Evolutionary conservation across 2,888 invertebrate species (phyloP).

Genomic region (Xylophagus ater): DNA sequence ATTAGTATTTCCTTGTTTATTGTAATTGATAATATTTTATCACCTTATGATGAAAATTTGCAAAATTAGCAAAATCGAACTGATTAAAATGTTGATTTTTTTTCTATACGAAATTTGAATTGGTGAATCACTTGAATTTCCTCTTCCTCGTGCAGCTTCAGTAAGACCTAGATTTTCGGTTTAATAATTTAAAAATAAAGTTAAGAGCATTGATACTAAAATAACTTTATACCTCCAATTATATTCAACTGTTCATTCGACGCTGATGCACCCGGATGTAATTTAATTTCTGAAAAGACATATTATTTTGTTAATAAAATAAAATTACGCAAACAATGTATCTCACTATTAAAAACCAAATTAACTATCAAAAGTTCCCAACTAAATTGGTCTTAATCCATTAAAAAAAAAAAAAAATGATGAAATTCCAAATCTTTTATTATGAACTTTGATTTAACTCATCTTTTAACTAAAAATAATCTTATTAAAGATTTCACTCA

Average conservation of each 20-base stretch:
- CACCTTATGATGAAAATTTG: too few species aligned
- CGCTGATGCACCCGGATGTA: constrained; percentile 35
- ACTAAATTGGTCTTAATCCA: neutral
- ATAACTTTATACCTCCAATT: constrained; percentile 21
- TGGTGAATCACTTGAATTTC: constrained; percentile 17
- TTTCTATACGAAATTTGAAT: too few species aligned
- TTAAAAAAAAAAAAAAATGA: too few species aligned
- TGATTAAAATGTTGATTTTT: too few species aligned
- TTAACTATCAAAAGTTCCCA: neutral
- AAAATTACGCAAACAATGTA: neutral
- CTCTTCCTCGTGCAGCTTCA: constrained; percentile 19
- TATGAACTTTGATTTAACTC: too few species aligned
- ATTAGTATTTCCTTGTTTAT: too few species aligned
- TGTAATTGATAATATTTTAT: too few species aligned
- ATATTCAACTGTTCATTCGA: constrained; percentile 37
- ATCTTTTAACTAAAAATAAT: too few species aligned
- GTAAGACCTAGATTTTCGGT: constrained; percentile 17
- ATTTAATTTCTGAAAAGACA: constrained; percentile 34
- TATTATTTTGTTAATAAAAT: neutral
- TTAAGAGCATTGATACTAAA: constrained; percentile 5
- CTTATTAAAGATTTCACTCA: neutral
- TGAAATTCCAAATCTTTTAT: too few species aligned
- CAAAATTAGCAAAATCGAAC: too few species aligned
- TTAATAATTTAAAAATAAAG: too few species aligned
- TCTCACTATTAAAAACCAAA: neutral